These are phyloP conservation scores for Hippopotamyrus pictus DNA, from an alignment of 2,797 vertebrate genomes.

Conservation along the genomic window DNA sequence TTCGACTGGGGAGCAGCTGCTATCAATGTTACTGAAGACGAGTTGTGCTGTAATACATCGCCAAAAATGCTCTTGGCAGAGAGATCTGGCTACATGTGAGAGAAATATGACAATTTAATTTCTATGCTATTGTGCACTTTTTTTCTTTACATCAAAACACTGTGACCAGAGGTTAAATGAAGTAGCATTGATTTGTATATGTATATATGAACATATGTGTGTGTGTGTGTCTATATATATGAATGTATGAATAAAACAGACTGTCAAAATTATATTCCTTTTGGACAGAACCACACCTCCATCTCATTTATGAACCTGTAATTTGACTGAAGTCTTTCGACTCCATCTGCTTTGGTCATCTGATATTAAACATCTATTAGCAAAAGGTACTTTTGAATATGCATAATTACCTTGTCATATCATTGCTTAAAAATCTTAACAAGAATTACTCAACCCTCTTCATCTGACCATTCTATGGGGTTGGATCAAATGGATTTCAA, in stretches of 20 bases:
- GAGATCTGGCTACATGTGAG: conserved; percentile 21
- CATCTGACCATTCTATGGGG: not conserved
- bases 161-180: not conserved
- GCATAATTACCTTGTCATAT: not conserved
- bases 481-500: not conserved
- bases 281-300: not conserved
- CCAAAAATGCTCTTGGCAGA: conserved; percentile 27
- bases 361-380: not conserved
- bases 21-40: conserved; percentile 28
- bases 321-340: not conserved
- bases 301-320: not conserved
- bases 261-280: not conserved
- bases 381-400: conserved; percentile 5
- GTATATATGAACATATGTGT: not conserved
- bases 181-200: not conserved
- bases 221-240: not conserved
- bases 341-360: not conserved
- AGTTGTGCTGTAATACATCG: conserved; percentile 28
- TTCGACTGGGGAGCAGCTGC: conserved; percentile 36
- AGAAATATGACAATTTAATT: conserved; percentile 32
- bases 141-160: conserved; percentile 2
- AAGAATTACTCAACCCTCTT: not conserved
- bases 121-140: conserved; percentile 21
- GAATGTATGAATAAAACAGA: not conserved
- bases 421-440: not conserved